A percentile compares a stretch with the other conserved stretches of the same genome.
Evolutionary conservation across 2,797 vertebrate genomes (phyloP).

Genomic region (Hyperoplus immaculatus): DNA sequence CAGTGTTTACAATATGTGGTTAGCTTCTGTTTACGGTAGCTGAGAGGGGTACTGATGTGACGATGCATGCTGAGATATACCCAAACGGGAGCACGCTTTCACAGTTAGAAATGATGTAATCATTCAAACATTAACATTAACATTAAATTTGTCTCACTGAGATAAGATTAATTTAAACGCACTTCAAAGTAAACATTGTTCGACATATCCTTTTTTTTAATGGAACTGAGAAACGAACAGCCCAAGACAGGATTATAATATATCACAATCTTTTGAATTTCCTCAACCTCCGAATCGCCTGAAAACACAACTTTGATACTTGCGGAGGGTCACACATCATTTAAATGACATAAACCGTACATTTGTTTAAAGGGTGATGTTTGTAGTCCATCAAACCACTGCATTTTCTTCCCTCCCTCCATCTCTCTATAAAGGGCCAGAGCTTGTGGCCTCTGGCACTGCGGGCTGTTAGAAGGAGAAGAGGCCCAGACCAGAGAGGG

Average conservation of each 20-base stretch:
- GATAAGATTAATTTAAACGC: conserved; percentile 34
- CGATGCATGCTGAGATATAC: conserved; percentile 44
- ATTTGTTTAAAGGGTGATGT: conserved; percentile 56
- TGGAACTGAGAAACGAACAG: conserved; percentile 23
- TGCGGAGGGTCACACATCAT: conserved; percentile 46
- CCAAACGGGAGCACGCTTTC: conserved; percentile 26
- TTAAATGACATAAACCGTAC: conserved; percentile 66
- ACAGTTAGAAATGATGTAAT: conserved; percentile 46
- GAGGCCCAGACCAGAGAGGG: conserved; percentile 73
- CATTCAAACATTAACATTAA: conserved; percentile 50
- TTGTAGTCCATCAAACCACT: conserved; percentile 61
- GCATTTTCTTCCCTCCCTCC: conserved; percentile 18
- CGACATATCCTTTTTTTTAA: conserved; percentile 30
- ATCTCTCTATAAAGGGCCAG: conserved; percentile 43
- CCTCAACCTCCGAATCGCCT: conserved; percentile 37
- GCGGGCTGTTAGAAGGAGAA: conserved; percentile 61
- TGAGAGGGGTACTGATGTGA: conserved; percentile 30
- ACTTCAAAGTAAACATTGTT: conserved; percentile 46
- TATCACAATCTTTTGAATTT: conserved; percentile 57
- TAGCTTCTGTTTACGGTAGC: conserved; percentile 50
- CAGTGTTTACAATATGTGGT: conserved; percentile 53
- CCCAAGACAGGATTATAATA: conserved; percentile 26
- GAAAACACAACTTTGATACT: conserved; percentile 37
- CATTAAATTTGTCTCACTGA: conserved; percentile 45
- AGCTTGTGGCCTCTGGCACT: conserved; percentile 57